A percentile compares a stretch with the other conserved stretches of the same genome.
phyloP scores from a whole-genome alignment of 2,113 vertebrate genomes.

The Podocnemis expansa region DNA sequence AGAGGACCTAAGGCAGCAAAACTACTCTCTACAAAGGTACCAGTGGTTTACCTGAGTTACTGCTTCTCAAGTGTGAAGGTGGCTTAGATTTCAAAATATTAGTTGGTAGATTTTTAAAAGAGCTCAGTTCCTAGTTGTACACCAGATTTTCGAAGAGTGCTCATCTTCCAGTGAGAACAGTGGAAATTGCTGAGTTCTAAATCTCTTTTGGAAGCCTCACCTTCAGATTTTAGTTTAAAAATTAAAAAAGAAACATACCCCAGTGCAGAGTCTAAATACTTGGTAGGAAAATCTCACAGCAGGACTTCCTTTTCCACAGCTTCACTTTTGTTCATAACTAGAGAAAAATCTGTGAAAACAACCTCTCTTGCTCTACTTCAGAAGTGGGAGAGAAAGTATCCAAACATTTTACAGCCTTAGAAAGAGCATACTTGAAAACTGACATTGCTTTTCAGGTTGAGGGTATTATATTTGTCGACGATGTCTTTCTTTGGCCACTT shows the following conservation, averaged over 20 bases:
- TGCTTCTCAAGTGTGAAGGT: too few species aligned
- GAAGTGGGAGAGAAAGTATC: accelerated
- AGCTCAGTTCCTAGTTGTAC: not conserved
- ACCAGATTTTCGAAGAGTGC: not conserved
- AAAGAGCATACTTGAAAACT: not conserved
- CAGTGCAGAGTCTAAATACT: not conserved
- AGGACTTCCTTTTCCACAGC: not conserved
- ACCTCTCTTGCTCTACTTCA: not conserved
- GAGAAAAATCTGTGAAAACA: not conserved
- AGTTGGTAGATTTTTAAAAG: not conserved
- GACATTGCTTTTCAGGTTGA: accelerated
- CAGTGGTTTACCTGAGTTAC: too few species aligned
- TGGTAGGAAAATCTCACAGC: not conserved
- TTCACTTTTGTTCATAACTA: accelerated
- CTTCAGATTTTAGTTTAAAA: not conserved
- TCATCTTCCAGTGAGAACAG: not conserved
- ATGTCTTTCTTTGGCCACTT: too few species aligned
- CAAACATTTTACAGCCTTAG: not conserved
- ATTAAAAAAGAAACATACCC: not conserved
- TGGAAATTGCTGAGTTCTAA: not conserved
- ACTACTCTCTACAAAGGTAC: not conserved
- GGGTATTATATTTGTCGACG: accelerated
- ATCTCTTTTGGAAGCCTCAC: not conserved
- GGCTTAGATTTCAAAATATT: not conserved
- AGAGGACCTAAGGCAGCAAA: not conserved